Evolutionary conservation across 2,888 invertebrate species (phyloP).

Genomic region (Schrankia costaestrigalis): DNA sequence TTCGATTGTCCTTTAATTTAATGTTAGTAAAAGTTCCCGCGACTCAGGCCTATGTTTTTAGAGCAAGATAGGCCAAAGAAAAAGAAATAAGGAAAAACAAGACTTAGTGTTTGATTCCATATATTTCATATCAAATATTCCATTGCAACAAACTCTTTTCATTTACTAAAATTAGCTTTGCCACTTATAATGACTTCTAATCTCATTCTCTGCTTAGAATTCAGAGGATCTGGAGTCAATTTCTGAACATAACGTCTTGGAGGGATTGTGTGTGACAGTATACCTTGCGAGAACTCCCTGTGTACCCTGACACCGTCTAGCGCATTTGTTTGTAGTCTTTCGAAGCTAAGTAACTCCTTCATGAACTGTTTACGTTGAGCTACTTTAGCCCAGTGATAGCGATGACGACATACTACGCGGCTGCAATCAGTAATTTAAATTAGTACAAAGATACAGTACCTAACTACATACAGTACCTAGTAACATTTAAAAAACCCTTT

Average conservation of each 20-base stretch:
- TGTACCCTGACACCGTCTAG: conserved; percentile 83
- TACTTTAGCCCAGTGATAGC: conserved; percentile 75
- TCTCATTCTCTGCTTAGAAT: conserved; percentile 60
- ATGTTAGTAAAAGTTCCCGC: too few species aligned
- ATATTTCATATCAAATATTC: background rate
- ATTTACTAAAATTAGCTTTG: conserved; percentile 48
- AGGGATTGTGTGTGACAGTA: conserved; percentile 75
- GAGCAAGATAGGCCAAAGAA: too few species aligned
- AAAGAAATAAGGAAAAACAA: too few species aligned
- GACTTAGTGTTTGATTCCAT: background rate
- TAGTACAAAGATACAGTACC: too few species aligned
- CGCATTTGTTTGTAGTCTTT: conserved; percentile 82
- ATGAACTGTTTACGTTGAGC: conserved; percentile 81
- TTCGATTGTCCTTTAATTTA: too few species aligned
- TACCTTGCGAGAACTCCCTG: conserved; percentile 81
- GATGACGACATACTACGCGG: conserved; percentile 83
- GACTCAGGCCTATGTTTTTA: too few species aligned
- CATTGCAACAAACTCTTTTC: background rate
- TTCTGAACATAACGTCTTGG: conserved; percentile 67
- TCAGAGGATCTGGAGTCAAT: conserved; percentile 64
- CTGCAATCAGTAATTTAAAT: conserved; percentile 56
- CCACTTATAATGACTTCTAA: conserved; percentile 72
- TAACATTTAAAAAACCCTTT: too few species aligned
- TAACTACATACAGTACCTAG: too few species aligned
- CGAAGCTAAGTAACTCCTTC: conserved; percentile 81